Evolutionary conservation across 1,140 invertebrate species (phyloP).

Genomic region (Drosophila pectinifera): DNA sequence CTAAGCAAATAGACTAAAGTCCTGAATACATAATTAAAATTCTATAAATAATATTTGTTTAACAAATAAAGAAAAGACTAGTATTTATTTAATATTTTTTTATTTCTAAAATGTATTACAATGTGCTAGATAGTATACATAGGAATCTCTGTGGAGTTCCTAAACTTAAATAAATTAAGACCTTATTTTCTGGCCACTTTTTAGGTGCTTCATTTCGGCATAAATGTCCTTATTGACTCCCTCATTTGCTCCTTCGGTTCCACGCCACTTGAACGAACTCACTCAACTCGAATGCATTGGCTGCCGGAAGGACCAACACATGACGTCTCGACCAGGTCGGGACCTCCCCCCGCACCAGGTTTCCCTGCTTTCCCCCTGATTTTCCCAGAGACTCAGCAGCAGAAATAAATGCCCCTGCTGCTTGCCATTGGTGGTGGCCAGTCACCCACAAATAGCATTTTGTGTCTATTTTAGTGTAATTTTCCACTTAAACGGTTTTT

Average conservation of each 20-base stretch:
- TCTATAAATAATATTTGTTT: not conserved
- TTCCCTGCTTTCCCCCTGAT: too few species aligned
- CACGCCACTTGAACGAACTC: slow-evolving; percentile 7
- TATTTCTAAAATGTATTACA: too few species aligned
- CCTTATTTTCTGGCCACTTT: not conserved
- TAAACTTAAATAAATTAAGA: not conserved
- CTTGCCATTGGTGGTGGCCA: slow-evolving; percentile 38
- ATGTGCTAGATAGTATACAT: too few species aligned
- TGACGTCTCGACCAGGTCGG: slow-evolving; percentile 41
- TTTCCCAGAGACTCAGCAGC: not conserved
- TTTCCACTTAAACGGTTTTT: slow-evolving; percentile 75
- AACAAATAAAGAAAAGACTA: too few species aligned
- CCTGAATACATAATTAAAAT: not conserved
- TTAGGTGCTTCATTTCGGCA: not conserved
- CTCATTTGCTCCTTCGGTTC: slow-evolving; percentile 12
- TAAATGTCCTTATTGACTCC: slow-evolving; percentile 29
- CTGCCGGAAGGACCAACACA: slow-evolving; percentile 13
- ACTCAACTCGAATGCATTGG: slow-evolving; percentile 22
- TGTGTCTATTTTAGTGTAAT: slow-evolving; percentile 81
- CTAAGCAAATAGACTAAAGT: too few species aligned
- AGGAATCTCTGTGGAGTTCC: not conserved
- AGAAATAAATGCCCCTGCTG: slow-evolving; percentile 29
- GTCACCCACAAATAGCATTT: slow-evolving; percentile 72
- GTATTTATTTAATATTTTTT: too few species aligned
- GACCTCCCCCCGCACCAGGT: too few species aligned